Evolutionary conservation across 2,888 invertebrate species (phyloP), one percentile per base, ranked within the genome.

Genomic region (Iphiclides podalirius): DNA sequence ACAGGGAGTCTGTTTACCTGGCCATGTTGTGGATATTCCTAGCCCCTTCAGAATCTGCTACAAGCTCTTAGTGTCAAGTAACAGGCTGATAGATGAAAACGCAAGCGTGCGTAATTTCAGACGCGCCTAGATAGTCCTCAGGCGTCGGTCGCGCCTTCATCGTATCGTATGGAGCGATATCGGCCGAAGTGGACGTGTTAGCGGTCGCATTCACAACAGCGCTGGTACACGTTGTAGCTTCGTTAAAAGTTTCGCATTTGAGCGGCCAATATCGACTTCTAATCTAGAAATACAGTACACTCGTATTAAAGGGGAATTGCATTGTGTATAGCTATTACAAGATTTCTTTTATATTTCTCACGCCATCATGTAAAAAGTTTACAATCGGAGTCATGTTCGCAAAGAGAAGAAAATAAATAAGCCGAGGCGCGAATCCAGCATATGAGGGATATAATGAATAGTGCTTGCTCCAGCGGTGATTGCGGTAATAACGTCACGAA

Each of bases 191-290:
- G n/a, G 52, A 46, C 52, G 56, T 64, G 67, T 67, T 78, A 79
- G 74, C 75, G 76, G 72, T 73, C 65, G 77, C 78, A 78, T 69
- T 74, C 57, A 74, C 74, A 78, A 79, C 79, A 79, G 79, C 16
- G 11, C 31, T 11, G 11, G 12, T 9, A 4, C 28, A 3, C 8
- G 8, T 9, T 28, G 28, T 28, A 28, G 28, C 28, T 3, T 9
- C 28, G 28, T 28, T 28, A 28, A n/a, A n/a, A n/a, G n/a, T 9
- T 28, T 6, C n/a, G 28, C n/a, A 28, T n/a, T n/a, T n/a, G n/a
- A n/a, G n/a, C n/a, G n/a, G n/a, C n/a, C n/a, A n/a, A n/a, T n/a
- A n/a, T n/a, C n/a, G n/a, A n/a, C n/a, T n/a, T n/a, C n/a, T n/a
- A n/a, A n/a, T n/a, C n/a, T n/a, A n/a, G n/a, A 20, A 4, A 20